Evolutionary conservation across 2,113 vertebrate species (phyloP).

Genomic region (Abramis brama): DNA sequence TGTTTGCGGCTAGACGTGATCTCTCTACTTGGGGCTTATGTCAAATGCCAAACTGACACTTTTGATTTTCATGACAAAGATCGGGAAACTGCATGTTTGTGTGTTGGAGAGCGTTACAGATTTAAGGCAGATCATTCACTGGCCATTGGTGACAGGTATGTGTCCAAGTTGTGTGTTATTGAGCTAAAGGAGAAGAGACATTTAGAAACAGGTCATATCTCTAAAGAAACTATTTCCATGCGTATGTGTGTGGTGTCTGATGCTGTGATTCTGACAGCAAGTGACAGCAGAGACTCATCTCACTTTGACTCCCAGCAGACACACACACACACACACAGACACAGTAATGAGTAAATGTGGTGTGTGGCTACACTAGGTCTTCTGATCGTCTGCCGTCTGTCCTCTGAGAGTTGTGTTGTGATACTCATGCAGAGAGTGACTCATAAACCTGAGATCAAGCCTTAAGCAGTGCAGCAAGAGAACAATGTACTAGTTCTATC

Average conservation of each 20-base stretch:
- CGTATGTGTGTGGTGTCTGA: background rate
- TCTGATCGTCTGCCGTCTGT: slow-evolving; percentile 62
- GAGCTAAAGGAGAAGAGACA: slow-evolving; percentile 28
- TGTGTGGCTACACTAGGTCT: slow-evolving; percentile 49
- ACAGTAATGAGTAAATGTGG: slow-evolving; percentile 66
- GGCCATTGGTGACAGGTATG: background rate
- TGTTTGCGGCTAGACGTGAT: slow-evolving; percentile 8
- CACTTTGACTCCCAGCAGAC: slow-evolving; percentile 30
- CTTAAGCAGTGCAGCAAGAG: background rate
- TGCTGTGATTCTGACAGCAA: slow-evolving; percentile 23
- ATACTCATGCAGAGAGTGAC: slow-evolving; percentile 19
- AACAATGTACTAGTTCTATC: background rate
- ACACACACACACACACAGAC: slow-evolving; percentile 46
- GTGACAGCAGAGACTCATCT: slow-evolving; percentile 24
- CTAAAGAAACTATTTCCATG: background rate
- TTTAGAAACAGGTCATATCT: background rate
- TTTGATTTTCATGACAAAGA: slow-evolving; percentile 19
- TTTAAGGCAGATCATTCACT: slow-evolving; percentile 26
- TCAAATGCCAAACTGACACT: slow-evolving; percentile 44
- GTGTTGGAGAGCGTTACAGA: background rate
- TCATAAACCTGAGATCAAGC: slow-evolving; percentile 35
- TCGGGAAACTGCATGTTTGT: background rate
- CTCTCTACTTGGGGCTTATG: slow-evolving; percentile 14
- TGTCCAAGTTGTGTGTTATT: background rate
- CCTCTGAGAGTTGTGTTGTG: slow-evolving; percentile 61